phyloP scores from a whole-genome alignment of 1,140 invertebrate species.

The Acyrthosiphon pisum region DNA sequence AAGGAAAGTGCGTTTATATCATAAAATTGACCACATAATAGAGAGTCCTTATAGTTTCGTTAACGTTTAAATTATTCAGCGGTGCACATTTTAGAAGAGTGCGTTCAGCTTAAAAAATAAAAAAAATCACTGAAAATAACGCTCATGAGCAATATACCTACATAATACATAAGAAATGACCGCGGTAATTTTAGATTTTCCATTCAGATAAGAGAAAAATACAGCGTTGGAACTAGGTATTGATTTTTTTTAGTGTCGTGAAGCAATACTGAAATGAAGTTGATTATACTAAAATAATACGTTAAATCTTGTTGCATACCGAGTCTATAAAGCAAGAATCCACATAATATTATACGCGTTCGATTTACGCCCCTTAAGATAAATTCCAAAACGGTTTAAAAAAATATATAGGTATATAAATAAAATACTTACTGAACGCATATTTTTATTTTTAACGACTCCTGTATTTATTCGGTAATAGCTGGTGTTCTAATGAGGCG shows the following conservation, averaged over 20 bases:
- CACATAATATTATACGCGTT: background rate
- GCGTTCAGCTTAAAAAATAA: background rate
- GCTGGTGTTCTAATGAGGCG: background rate
- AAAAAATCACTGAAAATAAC: conserved; percentile 16
- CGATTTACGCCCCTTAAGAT: background rate
- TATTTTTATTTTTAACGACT: background rate
- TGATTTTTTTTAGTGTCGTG: background rate
- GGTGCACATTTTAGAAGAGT: background rate
- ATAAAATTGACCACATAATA: background rate
- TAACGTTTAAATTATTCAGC: background rate
- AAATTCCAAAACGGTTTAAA: background rate
- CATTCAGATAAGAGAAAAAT: background rate
- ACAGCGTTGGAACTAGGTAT: background rate
- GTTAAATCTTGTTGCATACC: background rate
- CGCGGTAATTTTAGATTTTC: background rate
- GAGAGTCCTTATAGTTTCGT: conserved; percentile 17
- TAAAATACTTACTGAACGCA: background rate
- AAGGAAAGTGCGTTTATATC: background rate
- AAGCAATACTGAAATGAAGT: background rate
- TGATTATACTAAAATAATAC: conserved; percentile 13
- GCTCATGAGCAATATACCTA: background rate
- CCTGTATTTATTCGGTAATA: background rate
- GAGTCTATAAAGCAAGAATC: background rate
- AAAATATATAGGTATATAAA: too few relatives aligned
- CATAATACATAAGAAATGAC: background rate